These are phyloP conservation scores for Megalops cyprinoides DNA, from an alignment of 2,797 vertebrate species.

Conservation along the genomic window DNA sequence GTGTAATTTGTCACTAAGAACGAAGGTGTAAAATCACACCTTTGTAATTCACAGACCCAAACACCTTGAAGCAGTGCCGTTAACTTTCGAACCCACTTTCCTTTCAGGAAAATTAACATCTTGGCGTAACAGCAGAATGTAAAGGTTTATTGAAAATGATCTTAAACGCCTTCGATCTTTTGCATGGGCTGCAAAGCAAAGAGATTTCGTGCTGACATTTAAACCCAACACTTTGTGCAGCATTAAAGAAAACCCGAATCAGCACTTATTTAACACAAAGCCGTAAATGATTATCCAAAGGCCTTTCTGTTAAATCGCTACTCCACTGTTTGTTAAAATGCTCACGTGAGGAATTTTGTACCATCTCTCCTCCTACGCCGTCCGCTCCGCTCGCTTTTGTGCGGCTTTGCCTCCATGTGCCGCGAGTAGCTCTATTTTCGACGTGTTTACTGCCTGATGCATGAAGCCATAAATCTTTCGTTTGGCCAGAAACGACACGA, in stretches of 20 bases:
- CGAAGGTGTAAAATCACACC: slow-evolving; percentile 61
- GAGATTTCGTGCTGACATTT: slow-evolving; percentile 57
- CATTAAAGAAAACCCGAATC: slow-evolving; percentile 72
- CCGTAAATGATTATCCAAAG: slow-evolving; percentile 91
- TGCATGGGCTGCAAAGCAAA: slow-evolving; percentile 9
- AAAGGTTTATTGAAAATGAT: slow-evolving; percentile 25
- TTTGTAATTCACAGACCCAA: slow-evolving; percentile 36
- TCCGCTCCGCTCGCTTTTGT: slow-evolving; percentile 61
- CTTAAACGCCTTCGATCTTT: slow-evolving; percentile 13
- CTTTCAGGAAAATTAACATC: slow-evolving; percentile 18
- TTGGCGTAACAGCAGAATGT: slow-evolving; percentile 16
- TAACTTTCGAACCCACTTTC: slow-evolving; percentile 61
- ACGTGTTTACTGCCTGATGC: slow-evolving; percentile 87
- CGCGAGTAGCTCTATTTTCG: slow-evolving; percentile 74
- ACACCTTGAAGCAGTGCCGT: background rate
- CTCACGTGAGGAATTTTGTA: slow-evolving; percentile 80
- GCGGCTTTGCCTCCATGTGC: slow-evolving; percentile 68
- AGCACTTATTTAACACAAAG: slow-evolving; percentile 87
- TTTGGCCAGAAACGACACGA: slow-evolving; percentile 84
- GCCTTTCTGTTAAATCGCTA: slow-evolving; percentile 62
- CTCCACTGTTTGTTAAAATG: slow-evolving; percentile 76
- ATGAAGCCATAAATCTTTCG: slow-evolving; percentile 88
- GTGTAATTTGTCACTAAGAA: slow-evolving; percentile 73
- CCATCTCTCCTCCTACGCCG: slow-evolving; percentile 88
- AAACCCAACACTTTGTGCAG: slow-evolving; percentile 63